Conservation (phyloP, 2,797 vertebrate species). For the Megaceryle alcyon region DNA sequence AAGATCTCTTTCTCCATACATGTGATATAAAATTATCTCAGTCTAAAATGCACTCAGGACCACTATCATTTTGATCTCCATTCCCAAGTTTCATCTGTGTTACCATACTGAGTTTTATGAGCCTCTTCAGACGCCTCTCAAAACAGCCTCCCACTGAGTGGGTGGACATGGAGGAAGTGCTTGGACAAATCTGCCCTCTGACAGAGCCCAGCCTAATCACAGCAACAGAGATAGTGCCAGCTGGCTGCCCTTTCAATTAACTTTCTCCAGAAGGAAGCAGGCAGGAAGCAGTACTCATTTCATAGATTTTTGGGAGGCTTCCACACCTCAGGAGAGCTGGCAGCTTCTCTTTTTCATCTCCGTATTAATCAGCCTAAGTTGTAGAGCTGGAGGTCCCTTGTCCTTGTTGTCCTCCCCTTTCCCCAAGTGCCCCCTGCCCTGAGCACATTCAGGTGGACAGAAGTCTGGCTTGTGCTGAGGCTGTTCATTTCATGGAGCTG, state of each 20-base stretch:
- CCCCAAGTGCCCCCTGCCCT: not conserved
- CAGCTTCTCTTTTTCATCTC: not conserved
- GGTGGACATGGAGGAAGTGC: not conserved
- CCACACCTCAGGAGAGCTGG: not conserved
- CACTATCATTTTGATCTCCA: not conserved
- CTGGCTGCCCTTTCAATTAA: not conserved
- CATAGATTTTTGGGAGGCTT: not conserved
- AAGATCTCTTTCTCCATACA: not conserved
- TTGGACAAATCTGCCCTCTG: not conserved
- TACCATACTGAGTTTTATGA: not conserved
- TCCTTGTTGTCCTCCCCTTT: fast-evolving
- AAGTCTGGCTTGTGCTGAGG: not conserved
- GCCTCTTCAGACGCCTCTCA: not conserved
- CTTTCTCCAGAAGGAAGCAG: not conserved
- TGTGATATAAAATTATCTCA: not conserved
- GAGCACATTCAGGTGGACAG: not conserved
- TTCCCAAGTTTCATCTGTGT: not conserved
- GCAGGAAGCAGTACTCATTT: not conserved
- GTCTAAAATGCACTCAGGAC: not conserved
- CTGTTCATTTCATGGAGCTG: not conserved
- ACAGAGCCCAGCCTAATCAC: not conserved
- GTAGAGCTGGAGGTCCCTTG: not conserved
- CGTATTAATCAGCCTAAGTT: not conserved
- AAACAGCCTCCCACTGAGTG: not conserved
- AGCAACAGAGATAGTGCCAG: not conserved